Base-by-base conservation (phyloP, 2,888 invertebrate species). In the Pseudococcus viburni region DNA sequence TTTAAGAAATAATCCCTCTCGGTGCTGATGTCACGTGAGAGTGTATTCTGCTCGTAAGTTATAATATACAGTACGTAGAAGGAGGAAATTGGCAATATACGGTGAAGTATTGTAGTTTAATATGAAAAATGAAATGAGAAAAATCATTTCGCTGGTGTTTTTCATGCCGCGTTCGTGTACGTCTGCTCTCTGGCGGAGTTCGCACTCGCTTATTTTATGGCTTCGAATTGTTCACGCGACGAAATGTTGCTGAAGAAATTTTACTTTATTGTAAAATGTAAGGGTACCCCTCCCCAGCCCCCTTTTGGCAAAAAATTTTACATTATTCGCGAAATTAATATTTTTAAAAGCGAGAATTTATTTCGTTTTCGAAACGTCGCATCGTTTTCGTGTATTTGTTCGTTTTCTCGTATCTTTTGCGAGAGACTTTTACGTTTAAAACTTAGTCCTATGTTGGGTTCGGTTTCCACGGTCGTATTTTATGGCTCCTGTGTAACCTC, bases 51-150 rank as follows among this genome's bases (percentile, higher is more conserved):
- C n/a, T 55, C 55, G 55, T 55, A 55, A 55, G 55, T 68, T 26
- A 68, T 68, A 68, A 42, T 42, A 42, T 7, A 42, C 0, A 42
- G 5, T 42, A 42, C 42, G 42, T 42, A 42, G 42, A 42, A 55
- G 22, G 68, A 68, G 68, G 68, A 68, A 68, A 68, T 68, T 68
- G 68, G 68, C 68, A 68, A 68, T 68, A 68, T 68, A 26, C 68
- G 9, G 68, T 68, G 26, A 68, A 26, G 68, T 68, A 68, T 68
- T 68, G 68, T 68, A 26, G 22, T 68, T 68, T 68, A 68, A 68
- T 68, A 68, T 26, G 68, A 68, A 68, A 26, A 68, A 68, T 68
- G 22, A 26, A 68, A 68, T 22, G 68, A 68, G 68, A 68, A 68
- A 68, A 68, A 55, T 68, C 68, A 68, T 68, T 68, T 68, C 22